phyloP scores from a whole-genome alignment of 92 coral and sea anemone genomes.

The Muricea muricata region DNA sequence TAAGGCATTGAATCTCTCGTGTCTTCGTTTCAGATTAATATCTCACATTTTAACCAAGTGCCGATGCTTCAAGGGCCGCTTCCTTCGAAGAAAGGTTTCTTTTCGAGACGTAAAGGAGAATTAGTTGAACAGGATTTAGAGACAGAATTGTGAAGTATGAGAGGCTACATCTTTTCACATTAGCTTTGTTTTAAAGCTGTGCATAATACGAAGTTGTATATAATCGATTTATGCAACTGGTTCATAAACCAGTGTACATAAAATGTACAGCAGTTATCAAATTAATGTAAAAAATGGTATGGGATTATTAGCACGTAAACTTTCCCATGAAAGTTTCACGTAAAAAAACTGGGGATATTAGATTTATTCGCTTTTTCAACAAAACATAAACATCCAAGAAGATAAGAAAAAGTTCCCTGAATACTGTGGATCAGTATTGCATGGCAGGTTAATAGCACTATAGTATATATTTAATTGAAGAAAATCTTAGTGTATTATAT shows the following conservation, averaged over 20 bases:
- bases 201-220: background rate
- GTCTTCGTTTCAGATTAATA: slow-evolving; percentile 67
- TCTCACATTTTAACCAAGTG: slow-evolving; percentile 92
- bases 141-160: slow-evolving; percentile 30
- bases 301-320: background rate
- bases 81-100: slow-evolving; percentile 89
- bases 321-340: too few relatives aligned
- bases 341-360: background rate
- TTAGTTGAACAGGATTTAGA: slow-evolving; percentile 84
- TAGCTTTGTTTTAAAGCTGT: background rate
- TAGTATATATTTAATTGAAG: slow-evolving; percentile 15
- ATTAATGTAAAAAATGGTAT: background rate
- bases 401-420: background rate
- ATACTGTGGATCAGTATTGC: slow-evolving; percentile 34
- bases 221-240: background rate
- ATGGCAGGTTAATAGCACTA: slow-evolving; percentile 11
- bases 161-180: background rate
- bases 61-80: slow-evolving; percentile 99
- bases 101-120: slow-evolving; percentile 78
- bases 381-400: background rate
- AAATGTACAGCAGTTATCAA: too few relatives aligned
- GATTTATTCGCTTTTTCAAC: background rate
- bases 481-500: slow-evolving; percentile 7
- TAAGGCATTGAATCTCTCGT: background rate
- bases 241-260: too few relatives aligned